These are phyloP conservation scores for Progne subis DNA, from an alignment of 2,113 vertebrate species.

Conservation along the genomic window DNA sequence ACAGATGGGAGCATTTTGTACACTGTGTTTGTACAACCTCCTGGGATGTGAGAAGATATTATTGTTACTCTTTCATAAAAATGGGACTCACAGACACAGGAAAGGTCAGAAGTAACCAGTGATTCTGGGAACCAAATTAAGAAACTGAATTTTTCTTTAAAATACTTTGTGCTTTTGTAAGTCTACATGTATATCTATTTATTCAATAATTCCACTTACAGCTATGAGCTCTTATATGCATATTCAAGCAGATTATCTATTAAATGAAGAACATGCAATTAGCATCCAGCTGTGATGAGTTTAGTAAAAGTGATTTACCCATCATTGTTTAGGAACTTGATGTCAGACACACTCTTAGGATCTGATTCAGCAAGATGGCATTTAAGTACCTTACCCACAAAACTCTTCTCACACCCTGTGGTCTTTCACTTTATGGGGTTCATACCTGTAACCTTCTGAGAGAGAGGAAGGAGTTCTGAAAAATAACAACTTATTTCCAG, in stretches of 20 bases:
- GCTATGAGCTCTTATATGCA: background rate
- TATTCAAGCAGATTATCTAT: background rate
- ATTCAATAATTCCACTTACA: background rate
- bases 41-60: background rate
- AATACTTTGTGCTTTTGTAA: background rate
- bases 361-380: background rate
- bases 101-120: background rate
- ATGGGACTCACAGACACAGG: background rate
- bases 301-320: background rate
- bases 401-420: background rate
- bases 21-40: background rate
- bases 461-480: background rate
- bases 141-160: background rate
- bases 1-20: background rate
- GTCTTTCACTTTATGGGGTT: background rate
- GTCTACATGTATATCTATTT: background rate
- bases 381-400: background rate
- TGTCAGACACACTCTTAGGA: background rate
- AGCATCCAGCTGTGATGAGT: background rate
- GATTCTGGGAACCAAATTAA: background rate
- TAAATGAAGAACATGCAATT: background rate
- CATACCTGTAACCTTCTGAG: background rate
- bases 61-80: background rate
- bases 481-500: background rate
- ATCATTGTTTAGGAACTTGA: background rate